These are phyloP conservation scores for Rhizoglyphus robini DNA, from an alignment of 1,140 invertebrate species.

Conservation along the genomic window DNA sequence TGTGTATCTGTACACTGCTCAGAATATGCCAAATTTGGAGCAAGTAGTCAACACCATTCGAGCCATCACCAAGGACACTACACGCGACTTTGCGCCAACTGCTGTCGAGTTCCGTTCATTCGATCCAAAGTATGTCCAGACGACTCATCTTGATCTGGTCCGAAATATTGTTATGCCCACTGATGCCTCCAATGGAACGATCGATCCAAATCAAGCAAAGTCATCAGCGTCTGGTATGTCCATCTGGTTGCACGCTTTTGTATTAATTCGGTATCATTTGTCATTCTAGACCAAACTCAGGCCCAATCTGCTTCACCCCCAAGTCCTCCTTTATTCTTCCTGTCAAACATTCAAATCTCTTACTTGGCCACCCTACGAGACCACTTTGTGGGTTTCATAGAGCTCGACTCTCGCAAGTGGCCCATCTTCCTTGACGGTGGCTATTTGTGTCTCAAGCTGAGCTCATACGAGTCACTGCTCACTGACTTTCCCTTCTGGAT, in stretches of 20 bases:
- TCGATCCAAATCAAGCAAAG: too few relatives aligned
- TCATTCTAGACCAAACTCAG: too few relatives aligned
- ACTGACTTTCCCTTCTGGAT: background rate
- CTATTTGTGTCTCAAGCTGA: background rate
- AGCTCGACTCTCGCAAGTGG: background rate
- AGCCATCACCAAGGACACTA: background rate
- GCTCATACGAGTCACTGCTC: background rate
- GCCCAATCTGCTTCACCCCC: too few relatives aligned
- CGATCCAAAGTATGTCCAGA: background rate
- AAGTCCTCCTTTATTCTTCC: background rate
- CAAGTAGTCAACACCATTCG: slow-evolving; percentile 3
- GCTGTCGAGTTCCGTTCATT: background rate
- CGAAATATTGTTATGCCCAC: background rate
- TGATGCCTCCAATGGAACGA: background rate
- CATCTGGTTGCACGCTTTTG: too few relatives aligned
- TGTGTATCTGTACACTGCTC: background rate
- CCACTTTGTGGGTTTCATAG: background rate
- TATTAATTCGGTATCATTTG: too few relatives aligned
- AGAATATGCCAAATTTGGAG: background rate
- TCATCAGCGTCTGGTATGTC: too few relatives aligned
- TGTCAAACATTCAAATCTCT: background rate
- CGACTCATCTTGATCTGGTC: background rate
- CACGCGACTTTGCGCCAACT: background rate
- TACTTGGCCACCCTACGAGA: background rate
- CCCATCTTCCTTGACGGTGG: background rate